Evolutionary conservation across 2,797 vertebrate species (phyloP).

Genomic region (Austrolebias charrua): DNA sequence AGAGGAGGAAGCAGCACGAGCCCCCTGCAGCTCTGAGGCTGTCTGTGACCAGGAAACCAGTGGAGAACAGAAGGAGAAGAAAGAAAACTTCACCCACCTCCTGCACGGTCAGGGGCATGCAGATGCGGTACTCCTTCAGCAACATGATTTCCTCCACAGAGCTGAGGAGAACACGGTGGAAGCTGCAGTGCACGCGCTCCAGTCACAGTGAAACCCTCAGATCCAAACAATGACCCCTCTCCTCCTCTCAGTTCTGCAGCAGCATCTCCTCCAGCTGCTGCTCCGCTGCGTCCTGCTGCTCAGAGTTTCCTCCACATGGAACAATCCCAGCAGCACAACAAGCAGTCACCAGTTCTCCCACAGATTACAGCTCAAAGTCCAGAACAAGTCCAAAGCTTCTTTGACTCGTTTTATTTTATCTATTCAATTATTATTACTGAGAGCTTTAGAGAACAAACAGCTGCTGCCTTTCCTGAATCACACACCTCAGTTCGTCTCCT

Average conservation of each 20-base stretch:
- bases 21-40: neutral
- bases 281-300: constrained; percentile 15
- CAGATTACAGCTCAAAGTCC: constrained; percentile 42
- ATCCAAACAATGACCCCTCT: constrained; percentile 1
- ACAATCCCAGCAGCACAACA: neutral
- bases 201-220: constrained; percentile 1
- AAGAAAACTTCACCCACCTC: constrained; percentile 84
- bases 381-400: constrained; percentile 13
- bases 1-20: neutral
- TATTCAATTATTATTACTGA: neutral
- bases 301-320: neutral
- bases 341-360: neutral
- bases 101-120: constrained; percentile 97
- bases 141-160: constrained; percentile 81
- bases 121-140: constrained; percentile 98
- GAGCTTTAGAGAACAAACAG: neutral
- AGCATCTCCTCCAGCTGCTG: constrained; percentile 22
- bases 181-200: constrained; percentile 2
- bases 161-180: constrained; percentile 11
- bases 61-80: neutral
- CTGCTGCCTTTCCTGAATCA: neutral
- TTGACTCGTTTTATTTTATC: constrained; percentile 1
- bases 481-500: constrained; percentile 5
- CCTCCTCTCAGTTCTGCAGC: constrained; percentile 31
- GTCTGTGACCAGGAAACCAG: neutral